Conservation (phyloP, 2,888 invertebrate genomes). For the Athripsodes cinereus region DNA sequence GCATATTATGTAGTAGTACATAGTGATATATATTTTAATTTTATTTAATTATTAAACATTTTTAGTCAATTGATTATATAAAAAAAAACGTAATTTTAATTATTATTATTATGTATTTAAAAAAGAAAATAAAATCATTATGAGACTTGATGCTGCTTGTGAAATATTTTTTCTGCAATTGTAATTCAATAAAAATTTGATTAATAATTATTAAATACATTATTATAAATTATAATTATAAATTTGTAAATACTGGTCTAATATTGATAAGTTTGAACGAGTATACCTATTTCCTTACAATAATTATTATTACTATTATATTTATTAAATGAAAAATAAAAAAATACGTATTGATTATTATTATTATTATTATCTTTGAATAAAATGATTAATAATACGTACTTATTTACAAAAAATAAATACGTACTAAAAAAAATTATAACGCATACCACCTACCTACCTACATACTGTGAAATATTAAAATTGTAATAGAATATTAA, state of each 20-base stretch:
- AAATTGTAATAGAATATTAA: no score
- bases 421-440: no score
- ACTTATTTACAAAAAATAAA: constrained; percentile 17
- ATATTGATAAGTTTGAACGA: constrained; percentile 25
- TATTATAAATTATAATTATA: no score
- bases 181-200: constrained; percentile 24
- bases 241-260: constrained; percentile 26
- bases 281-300: constrained; percentile 28
- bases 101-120: no score
- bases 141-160: constrained; percentile 26
- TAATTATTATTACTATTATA: constrained; percentile 25
- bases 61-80: constrained; percentile 26
- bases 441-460: no score
- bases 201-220: constrained; percentile 27
- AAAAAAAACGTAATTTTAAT: not conserved
- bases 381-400: constrained; percentile 18
- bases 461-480: no score
- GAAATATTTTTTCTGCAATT: constrained; percentile 26
- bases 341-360: no score
- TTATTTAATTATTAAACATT: constrained; percentile 19
- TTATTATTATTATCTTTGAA: constrained; percentile 16
- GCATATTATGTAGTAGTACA: constrained; percentile 18
- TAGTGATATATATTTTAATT: constrained; percentile 20
- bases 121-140: constrained; percentile 11
- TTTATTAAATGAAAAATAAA: constrained; percentile 24